Percentiles rank a stretch among this genome's conserved stretches.
Evolutionary conservation across 2,113 vertebrate species (phyloP).

Genomic region (Rhinichthys klamathensis): DNA sequence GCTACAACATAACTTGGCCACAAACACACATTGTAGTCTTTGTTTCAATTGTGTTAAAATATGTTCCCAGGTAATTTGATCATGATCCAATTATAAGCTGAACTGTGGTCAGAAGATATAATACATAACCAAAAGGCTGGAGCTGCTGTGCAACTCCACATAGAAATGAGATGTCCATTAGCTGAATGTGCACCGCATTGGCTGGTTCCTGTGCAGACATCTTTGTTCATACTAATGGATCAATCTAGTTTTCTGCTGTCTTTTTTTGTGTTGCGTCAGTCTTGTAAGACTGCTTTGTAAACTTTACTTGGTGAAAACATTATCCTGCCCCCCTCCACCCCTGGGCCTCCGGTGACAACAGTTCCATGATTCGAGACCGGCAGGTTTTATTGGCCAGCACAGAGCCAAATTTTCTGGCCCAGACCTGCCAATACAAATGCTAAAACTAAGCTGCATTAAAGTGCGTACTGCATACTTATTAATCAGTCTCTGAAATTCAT

Average conservation of each 20-base stretch:
- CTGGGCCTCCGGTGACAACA: background rate
- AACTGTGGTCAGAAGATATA: background rate
- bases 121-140: background rate
- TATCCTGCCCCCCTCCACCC: background rate
- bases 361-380: background rate
- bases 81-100: background rate
- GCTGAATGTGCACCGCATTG: background rate
- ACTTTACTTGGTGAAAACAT: background rate
- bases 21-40: background rate
- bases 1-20: background rate
- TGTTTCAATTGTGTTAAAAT: background rate
- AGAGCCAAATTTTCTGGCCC: background rate
- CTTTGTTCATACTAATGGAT: background rate
- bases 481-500: background rate
- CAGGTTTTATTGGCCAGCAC: background rate
- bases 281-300: background rate
- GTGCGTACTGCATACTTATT: background rate
- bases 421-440: background rate
- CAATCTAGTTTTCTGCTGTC: background rate
- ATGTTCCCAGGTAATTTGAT: background rate
- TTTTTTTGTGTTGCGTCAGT: background rate
- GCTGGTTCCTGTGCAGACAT: background rate
- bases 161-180: background rate
- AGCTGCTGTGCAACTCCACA: background rate
- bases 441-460: conserved; percentile 1